Percentiles rank a stretch among this genome's conserved stretches.
phyloP scores from a whole-genome alignment of 2,888 invertebrate species.

The Drosophila flavopinicola region DNA sequence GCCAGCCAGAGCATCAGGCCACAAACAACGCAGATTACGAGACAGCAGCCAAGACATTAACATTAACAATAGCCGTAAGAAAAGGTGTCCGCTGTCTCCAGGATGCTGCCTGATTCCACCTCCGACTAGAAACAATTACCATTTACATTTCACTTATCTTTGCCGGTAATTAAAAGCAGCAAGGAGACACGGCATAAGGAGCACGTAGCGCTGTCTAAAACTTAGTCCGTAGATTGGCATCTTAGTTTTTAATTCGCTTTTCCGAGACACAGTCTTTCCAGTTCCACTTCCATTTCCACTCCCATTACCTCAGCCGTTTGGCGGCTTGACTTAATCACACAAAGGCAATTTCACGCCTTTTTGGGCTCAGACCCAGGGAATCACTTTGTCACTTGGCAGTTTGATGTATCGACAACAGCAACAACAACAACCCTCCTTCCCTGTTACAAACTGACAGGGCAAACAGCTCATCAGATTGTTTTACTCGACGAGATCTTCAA shows the following conservation, averaged over 20 bases:
- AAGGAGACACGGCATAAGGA: constrained; percentile 62
- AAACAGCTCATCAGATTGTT: constrained; percentile 48
- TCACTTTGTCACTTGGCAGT: constrained; percentile 76
- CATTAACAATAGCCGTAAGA: constrained; percentile 60
- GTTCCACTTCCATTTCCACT: background rate
- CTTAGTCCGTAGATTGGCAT: constrained; percentile 59
- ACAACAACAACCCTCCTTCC: constrained; percentile 19
- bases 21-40: constrained; percentile 57
- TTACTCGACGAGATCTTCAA: constrained; percentile 56
- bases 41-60: constrained; percentile 52
- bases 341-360: constrained; percentile 83
- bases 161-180: constrained; percentile 60
- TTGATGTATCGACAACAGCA: constrained; percentile 73
- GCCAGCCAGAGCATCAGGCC: constrained; percentile 20
- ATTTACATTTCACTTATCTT: constrained; percentile 74
- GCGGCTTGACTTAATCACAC: constrained; percentile 75
- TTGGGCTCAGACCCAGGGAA: constrained; percentile 55
- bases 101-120: constrained; percentile 21
- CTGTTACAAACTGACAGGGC: constrained; percentile 17
- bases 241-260: constrained; percentile 64
- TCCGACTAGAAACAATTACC: constrained; percentile 63
- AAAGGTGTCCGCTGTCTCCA: constrained; percentile 79
- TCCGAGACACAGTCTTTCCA: constrained; percentile 4
- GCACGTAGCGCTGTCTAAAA: constrained; percentile 56
- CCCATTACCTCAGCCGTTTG: constrained; percentile 6